A percentile compares a stretch with the other conserved stretches of the same genome.
Conservation (phyloP, 2,797 vertebrate genomes). For the Urocyon cinereoargenteus region DNA sequence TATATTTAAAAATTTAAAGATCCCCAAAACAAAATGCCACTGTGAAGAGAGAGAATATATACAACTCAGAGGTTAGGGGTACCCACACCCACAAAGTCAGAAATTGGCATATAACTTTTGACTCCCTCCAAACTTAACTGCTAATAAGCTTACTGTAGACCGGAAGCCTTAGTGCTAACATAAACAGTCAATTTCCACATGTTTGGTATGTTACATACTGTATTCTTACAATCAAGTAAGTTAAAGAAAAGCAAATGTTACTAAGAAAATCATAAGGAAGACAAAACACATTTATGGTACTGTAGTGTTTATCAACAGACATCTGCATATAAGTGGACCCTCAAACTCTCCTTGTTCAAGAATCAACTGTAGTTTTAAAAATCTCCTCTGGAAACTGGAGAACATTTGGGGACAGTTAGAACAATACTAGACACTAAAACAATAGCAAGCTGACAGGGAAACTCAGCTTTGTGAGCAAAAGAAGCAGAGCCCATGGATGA, state of each 20-base stretch:
- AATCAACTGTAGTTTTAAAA: background rate
- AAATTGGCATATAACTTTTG: background rate
- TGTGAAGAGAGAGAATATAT: background rate
- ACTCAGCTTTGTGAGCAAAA: background rate
- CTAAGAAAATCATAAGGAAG: background rate
- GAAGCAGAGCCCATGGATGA: background rate
- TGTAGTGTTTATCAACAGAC: background rate
- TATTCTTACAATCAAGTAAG: background rate
- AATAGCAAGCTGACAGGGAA: background rate
- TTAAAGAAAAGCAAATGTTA: background rate
- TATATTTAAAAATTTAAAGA: slow-evolving; percentile 38
- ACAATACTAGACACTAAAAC: background rate
- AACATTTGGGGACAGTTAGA: background rate
- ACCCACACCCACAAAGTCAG: background rate
- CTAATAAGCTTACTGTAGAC: background rate
- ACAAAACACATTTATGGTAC: background rate
- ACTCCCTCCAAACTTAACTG: background rate
- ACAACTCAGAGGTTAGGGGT: background rate
- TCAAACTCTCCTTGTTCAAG: background rate
- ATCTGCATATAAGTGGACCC: background rate
- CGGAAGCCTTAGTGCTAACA: background rate
- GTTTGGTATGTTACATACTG: background rate
- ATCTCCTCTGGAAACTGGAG: background rate
- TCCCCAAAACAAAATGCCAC: background rate
- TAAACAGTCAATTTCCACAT: background rate